These are phyloP conservation scores for Eupithecia centaureata DNA, from an alignment of 2,888 invertebrate genomes.

Conservation along the genomic window DNA sequence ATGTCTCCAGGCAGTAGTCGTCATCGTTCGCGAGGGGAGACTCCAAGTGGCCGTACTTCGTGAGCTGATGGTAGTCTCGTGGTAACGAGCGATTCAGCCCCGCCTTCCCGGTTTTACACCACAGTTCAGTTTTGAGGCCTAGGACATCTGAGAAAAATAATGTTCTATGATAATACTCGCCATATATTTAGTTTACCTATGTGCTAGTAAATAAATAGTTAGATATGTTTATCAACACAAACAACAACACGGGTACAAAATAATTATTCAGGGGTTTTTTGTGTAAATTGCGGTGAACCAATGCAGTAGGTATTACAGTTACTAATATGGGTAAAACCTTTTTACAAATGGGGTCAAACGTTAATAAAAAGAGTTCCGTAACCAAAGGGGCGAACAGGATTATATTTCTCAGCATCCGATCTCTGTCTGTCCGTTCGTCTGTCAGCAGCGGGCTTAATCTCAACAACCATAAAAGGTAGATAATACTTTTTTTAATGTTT, in stretches of 20 bases:
- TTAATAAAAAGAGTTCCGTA: background rate
- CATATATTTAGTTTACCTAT: background rate
- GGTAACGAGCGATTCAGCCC: conserved; percentile 58
- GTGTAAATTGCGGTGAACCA: background rate
- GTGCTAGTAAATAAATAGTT: background rate
- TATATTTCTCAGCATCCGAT: background rate
- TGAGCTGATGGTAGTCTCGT: conserved; percentile 60
- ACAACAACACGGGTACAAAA: no score
- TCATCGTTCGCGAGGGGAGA: conserved; percentile 51
- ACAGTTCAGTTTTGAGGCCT: conserved; percentile 61
- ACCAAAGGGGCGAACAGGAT: background rate
- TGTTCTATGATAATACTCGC: background rate
- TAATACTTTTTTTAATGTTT: no score
- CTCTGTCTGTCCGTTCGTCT: background rate
- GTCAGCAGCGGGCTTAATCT: background rate
- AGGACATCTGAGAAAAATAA: conserved; percentile 57
- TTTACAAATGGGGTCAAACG: background rate
- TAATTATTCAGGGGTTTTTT: no score
- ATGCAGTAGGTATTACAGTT: background rate
- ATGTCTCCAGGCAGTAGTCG: conserved; percentile 74
- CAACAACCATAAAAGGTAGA: background rate
- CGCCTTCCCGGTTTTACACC: conserved; percentile 60
- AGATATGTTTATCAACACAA: no score
- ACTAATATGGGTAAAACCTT: background rate
- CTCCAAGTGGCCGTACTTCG: conserved; percentile 55